Percentiles rank a stretch among this genome's conserved stretches.
Conservation (phyloP, 1,140 invertebrate genomes). For the Ctenoplectra terminalis region DNA sequence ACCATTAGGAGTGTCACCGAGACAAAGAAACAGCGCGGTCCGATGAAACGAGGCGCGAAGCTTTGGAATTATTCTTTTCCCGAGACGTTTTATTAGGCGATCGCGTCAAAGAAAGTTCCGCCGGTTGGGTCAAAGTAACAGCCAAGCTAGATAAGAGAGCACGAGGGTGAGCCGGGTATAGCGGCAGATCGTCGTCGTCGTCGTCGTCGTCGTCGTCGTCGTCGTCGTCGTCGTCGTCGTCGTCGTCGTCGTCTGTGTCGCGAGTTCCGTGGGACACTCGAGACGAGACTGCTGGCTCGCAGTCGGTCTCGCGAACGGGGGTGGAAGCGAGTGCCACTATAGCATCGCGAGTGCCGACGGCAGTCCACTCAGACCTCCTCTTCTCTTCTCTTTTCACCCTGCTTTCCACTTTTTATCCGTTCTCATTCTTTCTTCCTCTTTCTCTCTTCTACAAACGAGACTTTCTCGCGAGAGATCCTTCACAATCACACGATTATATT, state of each 20-base stretch:
- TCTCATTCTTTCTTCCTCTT: neutral
- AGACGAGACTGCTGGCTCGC: conserved; percentile 49
- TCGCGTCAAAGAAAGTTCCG: conserved; percentile 30
- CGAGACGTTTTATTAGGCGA: conserved; percentile 35
- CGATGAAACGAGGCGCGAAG: neutral
- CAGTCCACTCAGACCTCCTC: conserved; percentile 61
- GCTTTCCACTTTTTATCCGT: conserved; percentile 21
- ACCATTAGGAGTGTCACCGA: neutral
- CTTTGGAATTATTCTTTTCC: neutral
- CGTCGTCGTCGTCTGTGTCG: conserved; percentile 40
- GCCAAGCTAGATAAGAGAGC: conserved; percentile 16
- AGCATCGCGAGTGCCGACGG: conserved; percentile 61
- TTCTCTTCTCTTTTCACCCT: conserved; percentile 16
- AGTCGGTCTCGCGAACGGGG: conserved; percentile 31
- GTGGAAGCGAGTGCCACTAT: conserved; percentile 58
- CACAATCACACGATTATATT: conserved; percentile 55
- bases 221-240: conserved; percentile 14
- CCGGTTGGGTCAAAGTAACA: conserved; percentile 15
- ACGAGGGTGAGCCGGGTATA: conserved; percentile 3
- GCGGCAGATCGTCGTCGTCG: conserved; percentile 34
- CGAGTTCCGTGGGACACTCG: conserved; percentile 49
- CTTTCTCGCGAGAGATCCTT: conserved; percentile 38
- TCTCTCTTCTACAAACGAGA: neutral
- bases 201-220: conserved; percentile 46
- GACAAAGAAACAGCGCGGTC: neutral